Base-by-base conservation (phyloP, 1,140 invertebrate species). In the Saxidomus purpurata region DNA sequence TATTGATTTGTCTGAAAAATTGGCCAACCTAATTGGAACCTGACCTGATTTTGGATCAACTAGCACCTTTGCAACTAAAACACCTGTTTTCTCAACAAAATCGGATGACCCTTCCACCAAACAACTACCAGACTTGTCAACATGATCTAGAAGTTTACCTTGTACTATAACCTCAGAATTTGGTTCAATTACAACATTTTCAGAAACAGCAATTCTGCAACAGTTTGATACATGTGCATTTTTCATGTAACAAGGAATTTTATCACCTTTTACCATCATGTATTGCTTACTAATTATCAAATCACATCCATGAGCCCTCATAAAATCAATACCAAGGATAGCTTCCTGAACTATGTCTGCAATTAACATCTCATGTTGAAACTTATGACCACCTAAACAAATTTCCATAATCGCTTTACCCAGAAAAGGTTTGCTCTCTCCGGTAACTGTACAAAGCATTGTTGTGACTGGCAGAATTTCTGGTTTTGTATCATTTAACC, bases 81-180 rank as follows among this genome's bases (percentile, higher is more conserved):
- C 8, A 63, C 80, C 80, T 31, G 80, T 83, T 63, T 67, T 63
- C 59, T 67, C 13, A 31, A 34, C 19, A 67, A 83, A 83, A 67
- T 49, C 36, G 36, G 22, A 0, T 40, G 34, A 40, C 17, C 34
- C 61, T 47, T 61, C 59, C 13, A 63, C 34, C 17, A 83, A 25
- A 83, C 55, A 38, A 13, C 4, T 34, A n/a, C 43, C 25, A 38
- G 43, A 22, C 28, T 49, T 49, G 47, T 63, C 36, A 11, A 3
- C 8, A 0, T 67, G 34, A n/a, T 49, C 55, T 28, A 67, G 28
- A 25, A 67, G 28, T 63, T 83, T 83, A n/a, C 28, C 61, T 31
- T 22, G 36, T 43, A 67, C 38, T 22, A 69, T 15, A 22, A 69
- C 19, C 19, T 83, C 81, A 47, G 13, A 36, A 69, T 83, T 69